phyloP scores from a whole-genome alignment of 2,888 invertebrate species.

The Aethes cnicana region DNA sequence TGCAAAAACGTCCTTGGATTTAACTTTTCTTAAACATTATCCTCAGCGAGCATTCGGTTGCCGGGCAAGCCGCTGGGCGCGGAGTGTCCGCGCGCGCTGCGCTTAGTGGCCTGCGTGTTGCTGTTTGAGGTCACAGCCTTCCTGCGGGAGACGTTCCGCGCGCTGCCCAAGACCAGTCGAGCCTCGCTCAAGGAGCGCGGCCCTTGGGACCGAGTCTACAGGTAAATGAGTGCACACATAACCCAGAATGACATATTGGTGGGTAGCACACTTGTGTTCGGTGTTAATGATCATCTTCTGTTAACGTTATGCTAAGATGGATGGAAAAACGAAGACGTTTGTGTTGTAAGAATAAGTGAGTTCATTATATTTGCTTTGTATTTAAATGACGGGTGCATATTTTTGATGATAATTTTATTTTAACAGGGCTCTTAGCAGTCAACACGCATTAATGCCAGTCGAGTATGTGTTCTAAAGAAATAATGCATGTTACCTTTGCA shows the following conservation, averaged over 20 bases:
- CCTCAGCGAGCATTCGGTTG: constrained; percentile 86
- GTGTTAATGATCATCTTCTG: constrained; percentile 71
- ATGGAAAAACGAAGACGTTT: constrained; percentile 80
- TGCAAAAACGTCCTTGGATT: too few species aligned
- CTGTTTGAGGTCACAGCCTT: constrained; percentile 99
- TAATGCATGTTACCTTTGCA: constrained; percentile 79
- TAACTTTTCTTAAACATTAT: too few species aligned
- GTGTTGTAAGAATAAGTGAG: constrained; percentile 81
- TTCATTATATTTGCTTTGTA: constrained; percentile 73
- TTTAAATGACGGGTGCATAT: constrained; percentile 70
- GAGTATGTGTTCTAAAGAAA: constrained; percentile 78
- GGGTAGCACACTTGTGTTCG: constrained; percentile 66
- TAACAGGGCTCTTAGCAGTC: constrained; percentile 83
- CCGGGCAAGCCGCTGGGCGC: constrained; percentile 86
- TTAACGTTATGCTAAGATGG: constrained; percentile 80
- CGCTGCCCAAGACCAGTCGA: constrained; percentile 88
- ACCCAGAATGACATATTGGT: constrained; percentile 54
- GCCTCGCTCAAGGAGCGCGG: constrained; percentile 89
- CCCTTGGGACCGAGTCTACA: constrained; percentile 92
- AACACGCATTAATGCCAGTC: constrained; percentile 83
- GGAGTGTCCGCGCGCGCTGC: constrained; percentile 93
- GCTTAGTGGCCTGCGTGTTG: constrained; percentile 95
- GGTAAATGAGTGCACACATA: constrained; percentile 63
- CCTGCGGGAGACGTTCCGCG: constrained; percentile 96
- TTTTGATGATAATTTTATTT: constrained; percentile 79